Percentiles rank a stretch among this genome's conserved stretches.
Conservation (phyloP, 2,888 invertebrate genomes). For the Ctena decussata region DNA sequence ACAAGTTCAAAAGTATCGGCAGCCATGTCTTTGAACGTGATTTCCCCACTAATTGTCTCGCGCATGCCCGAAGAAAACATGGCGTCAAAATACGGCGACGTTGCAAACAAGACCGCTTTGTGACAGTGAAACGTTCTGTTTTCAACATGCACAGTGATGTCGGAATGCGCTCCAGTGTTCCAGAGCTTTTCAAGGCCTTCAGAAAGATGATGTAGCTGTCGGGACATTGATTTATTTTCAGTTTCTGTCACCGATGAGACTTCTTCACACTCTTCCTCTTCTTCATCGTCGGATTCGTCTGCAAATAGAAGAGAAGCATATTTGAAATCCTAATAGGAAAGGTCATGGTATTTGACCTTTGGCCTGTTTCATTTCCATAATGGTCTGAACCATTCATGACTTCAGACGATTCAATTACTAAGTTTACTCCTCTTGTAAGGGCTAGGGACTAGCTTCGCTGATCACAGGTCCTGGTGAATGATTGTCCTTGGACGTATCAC, state of each 20-base stretch:
- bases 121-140: constrained; percentile 79
- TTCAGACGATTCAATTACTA: too few relatives aligned
- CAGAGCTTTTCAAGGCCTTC: constrained; percentile 71
- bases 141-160: constrained; percentile 79
- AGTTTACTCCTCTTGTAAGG: too few relatives aligned
- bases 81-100: constrained; percentile 81
- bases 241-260: constrained; percentile 20
- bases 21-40: constrained; percentile 88
- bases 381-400: too few relatives aligned
- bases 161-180: constrained; percentile 72
- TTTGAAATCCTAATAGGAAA: too few relatives aligned
- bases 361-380: too few relatives aligned
- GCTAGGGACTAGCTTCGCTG: too few relatives aligned
- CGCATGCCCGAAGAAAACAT: constrained; percentile 82
- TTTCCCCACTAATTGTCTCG: constrained; percentile 77
- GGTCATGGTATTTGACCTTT: too few relatives aligned
- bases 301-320: constrained; percentile 27
- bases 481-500: too few relatives aligned
- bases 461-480: too few relatives aligned
- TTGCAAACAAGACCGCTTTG: constrained; percentile 79
- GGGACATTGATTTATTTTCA: constrained; percentile 23
- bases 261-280: constrained; percentile 29
- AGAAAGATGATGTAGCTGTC: constrained; percentile 59
- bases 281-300: constrained; percentile 46
- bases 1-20: constrained; percentile 92